Evolutionary conservation across 1,140 invertebrate genomes (phyloP), one percentile per base, ranked within the genome.

Genomic region (Penaeus vannamei): DNA sequence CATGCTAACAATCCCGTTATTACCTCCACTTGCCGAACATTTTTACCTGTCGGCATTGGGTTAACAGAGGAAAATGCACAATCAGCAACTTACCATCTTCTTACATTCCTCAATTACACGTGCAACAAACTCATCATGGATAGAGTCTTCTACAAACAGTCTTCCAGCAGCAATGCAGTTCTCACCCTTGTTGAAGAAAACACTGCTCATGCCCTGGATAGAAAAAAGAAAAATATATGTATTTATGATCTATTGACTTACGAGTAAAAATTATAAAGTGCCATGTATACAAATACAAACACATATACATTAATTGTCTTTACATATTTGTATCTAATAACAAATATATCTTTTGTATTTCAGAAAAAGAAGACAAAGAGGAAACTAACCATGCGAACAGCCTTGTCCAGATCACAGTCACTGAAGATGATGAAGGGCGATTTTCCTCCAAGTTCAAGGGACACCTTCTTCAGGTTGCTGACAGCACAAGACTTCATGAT

Each of bases 101-200:
- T 96, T 96, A 0, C 97, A 96, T 93, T 99, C 97, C 85, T 95
- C 95, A 0, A 98, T 94, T 19, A 98, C 95, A 91, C 95, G 94
- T 0, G 94, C 92, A 0, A 99, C 93, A 92, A 98, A 99, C 91
- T 97, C 96, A 92, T 99, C 97, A 92, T 99, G 96, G 82, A 99
- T 97, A 0, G 94, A 94, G 90, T 97, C 96, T 92, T 99, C 98
- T 0, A 99, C 96, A 93, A 99, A 99, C 0, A 99, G 92, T 17
- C 98, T 94, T n/a, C 98, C 98, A 59, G 98, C 98, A 12, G 98
- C 98, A 91, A 99, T 99, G 93, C 98, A 99, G 92, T 99, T 99
- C 94, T 99, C 98, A 85, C 98, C 98, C 92, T 99, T 99, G 93
- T 99, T 99, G 94, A 99, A 99, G 93, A 99, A 99, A 0, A 99